Percentiles rank a stretch among this genome's conserved stretches.
phyloP scores from a whole-genome alignment of 1,140 invertebrate genomes.

The Ditylenchus dipsaci region DNA sequence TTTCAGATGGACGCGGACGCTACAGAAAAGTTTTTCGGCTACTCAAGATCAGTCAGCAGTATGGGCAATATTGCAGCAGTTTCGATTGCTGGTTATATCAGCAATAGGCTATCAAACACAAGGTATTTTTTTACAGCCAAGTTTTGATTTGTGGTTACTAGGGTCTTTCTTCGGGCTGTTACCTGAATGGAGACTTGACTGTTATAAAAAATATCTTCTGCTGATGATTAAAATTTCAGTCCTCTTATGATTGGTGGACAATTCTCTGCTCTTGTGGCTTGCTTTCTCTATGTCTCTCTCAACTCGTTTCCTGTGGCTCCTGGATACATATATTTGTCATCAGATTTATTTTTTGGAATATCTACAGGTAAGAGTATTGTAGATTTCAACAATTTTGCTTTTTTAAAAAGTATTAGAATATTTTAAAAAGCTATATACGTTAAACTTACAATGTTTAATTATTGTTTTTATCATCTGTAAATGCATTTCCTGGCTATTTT shows the following conservation, averaged over 20 bases:
- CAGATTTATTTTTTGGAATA: background rate
- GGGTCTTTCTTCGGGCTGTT: no score
- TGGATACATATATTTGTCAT: background rate
- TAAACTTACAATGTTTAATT: no score
- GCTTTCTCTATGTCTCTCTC: constrained; percentile 39
- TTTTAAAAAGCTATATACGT: no score
- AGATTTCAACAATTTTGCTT: no score
- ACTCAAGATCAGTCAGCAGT: background rate
- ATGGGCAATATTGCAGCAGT: background rate
- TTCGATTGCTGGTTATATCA: background rate
- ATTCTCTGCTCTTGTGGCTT: constrained; percentile 31
- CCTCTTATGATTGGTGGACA: constrained; percentile 42
- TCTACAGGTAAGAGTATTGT: background rate
- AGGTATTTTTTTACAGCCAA: background rate
- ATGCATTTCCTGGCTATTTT: no score
- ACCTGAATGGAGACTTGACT: no score
- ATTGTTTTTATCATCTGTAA: no score
- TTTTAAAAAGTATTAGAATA: no score
- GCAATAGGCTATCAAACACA: background rate
- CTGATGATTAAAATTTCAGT: constrained; percentile 19
- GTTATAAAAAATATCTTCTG: no score
- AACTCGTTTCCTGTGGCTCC: constrained; percentile 17
- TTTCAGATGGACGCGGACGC: background rate
- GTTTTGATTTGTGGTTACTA: no score
- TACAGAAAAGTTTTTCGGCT: background rate